Base-by-base conservation (phyloP, 2,797 vertebrate genomes). In the Leptodactylus fallax region DNA sequence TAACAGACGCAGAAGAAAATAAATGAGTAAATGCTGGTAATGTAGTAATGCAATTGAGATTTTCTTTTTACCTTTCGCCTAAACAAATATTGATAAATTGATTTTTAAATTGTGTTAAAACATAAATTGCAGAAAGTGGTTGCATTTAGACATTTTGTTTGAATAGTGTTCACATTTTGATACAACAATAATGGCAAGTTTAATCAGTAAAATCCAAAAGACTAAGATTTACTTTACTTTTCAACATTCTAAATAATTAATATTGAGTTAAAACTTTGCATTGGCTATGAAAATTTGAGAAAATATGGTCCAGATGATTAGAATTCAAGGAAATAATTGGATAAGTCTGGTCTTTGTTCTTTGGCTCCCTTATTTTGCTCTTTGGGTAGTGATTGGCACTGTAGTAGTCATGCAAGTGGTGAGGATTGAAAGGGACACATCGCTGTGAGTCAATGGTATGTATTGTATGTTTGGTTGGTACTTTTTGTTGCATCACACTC, bases 21-120 rank as follows among this genome's bases (percentile, higher is more conserved):
- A 77, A 87, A 82, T 77, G 79, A 60, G 60, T 82, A 74, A 82
- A 87, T 77, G 86, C 63, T 87, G 3, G 78, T 81, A 71, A 77
- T 77, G 58, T 77, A 11, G 85, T 86, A 79, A 81, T 74, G 79
- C 67, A 83, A 87, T 82, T 76, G 86, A 82, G 80, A 82, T 82
- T 81, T 81, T 25, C 36, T 80, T 81, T 81, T 67, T 60, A 47
- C 21, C 60, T 78, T 78, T 65, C 77, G 56, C 23, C 23, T 77
- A 82, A 82, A 87, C 47, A 87, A 23, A 63, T 82, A 77, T 87
- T 82, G 79, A 87, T 80, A 25, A 60, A 87, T 74, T 76, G 79
- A 76, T 87, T 76, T 82, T 51, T 61, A 51, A 81, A 82, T 63
- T 61, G 56, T 60, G 79, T 82, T 81, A 65, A 81, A 87, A 7